Percentiles rank a stretch among this genome's conserved stretches.
Conservation (phyloP, 37 sponge, comb jelly and placozoan species). For the Beroe forskalii region DNA sequence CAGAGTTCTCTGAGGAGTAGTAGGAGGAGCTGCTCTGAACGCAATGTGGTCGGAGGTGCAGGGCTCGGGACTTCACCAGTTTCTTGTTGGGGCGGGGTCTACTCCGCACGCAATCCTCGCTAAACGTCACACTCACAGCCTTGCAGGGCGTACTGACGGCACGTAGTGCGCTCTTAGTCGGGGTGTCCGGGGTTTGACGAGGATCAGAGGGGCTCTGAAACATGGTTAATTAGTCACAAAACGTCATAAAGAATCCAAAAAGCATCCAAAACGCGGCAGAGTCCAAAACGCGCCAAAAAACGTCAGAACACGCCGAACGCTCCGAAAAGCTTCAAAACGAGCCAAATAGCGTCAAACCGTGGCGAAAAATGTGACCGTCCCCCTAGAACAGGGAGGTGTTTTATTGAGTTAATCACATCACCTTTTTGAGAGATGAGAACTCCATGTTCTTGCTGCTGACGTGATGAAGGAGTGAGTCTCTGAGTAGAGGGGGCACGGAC, state of each 20-base stretch:
- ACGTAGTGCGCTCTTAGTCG: background rate
- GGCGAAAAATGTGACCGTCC: no score
- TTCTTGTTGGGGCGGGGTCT: slow-evolving; percentile 47
- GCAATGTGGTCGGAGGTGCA: slow-evolving; percentile 7
- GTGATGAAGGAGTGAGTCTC: slow-evolving; percentile 28
- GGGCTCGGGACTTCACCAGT: slow-evolving; percentile 14
- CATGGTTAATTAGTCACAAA: background rate
- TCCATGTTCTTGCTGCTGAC: background rate
- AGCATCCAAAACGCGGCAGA: no score
- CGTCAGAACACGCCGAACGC: no score
- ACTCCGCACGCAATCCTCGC: background rate
- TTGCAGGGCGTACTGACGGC: background rate
- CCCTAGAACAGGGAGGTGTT: no score
- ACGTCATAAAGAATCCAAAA: no score
- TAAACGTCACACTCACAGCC: slow-evolving; percentile 37
- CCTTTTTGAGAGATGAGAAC: slow-evolving; percentile 1
- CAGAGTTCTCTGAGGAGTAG: slow-evolving; percentile 33
- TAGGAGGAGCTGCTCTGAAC: slow-evolving; percentile 20
- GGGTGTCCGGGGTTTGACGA: background rate
- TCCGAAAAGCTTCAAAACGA: no score
- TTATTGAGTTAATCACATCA: no score
- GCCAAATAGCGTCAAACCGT: no score
- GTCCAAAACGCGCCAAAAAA: no score
- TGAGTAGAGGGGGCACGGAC: background rate
- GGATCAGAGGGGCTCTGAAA: background rate